These are phyloP conservation scores for Drosophila pseudoobscura DNA, from an alignment of 1,140 invertebrate species.

Conservation along the genomic window DNA sequence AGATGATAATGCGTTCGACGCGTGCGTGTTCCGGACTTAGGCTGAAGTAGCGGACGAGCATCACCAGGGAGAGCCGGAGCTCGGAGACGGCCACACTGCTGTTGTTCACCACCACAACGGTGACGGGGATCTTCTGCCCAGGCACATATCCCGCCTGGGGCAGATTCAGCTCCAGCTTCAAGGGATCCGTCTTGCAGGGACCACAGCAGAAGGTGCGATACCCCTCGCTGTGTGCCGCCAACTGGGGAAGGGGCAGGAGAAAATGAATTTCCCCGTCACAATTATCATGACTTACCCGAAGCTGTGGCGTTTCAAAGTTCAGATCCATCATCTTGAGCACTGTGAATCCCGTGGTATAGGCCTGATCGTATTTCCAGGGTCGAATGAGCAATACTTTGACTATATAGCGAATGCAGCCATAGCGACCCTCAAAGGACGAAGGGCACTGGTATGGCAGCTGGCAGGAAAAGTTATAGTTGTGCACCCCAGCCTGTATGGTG, in stretches of 20 bases:
- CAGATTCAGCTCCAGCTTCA: slow-evolving; percentile 70
- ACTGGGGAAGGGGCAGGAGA: slow-evolving; percentile 23
- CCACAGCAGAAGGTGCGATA: slow-evolving; percentile 78
- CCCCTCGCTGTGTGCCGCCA: slow-evolving; percentile 63
- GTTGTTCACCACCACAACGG: slow-evolving; percentile 74
- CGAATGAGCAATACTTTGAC: slow-evolving; percentile 88
- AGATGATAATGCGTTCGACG: slow-evolving; percentile 85
- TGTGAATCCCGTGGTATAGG: slow-evolving; percentile 88
- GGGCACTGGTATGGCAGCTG: slow-evolving; percentile 86
- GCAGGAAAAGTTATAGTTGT: slow-evolving; percentile 86
- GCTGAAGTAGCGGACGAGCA: slow-evolving; percentile 80
- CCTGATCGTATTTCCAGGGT: slow-evolving; percentile 90
- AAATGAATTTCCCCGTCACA: background rate
- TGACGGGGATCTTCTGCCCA: slow-evolving; percentile 73
- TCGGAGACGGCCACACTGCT: slow-evolving; percentile 84
- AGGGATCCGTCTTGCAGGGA: slow-evolving; percentile 73
- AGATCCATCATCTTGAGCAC: slow-evolving; percentile 89
- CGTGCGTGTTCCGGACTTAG: slow-evolving; percentile 85
- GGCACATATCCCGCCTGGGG: slow-evolving; percentile 78
- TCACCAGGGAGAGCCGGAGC: slow-evolving; percentile 84
- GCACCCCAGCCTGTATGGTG: slow-evolving; percentile 84
- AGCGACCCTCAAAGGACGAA: slow-evolving; percentile 89
- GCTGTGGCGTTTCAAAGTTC: slow-evolving; percentile 85
- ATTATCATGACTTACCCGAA: slow-evolving; percentile 48
- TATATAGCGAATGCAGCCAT: slow-evolving; percentile 88